Conservation (phyloP, 2,888 invertebrate genomes). For the Yponomeuta sedellus region DNA sequence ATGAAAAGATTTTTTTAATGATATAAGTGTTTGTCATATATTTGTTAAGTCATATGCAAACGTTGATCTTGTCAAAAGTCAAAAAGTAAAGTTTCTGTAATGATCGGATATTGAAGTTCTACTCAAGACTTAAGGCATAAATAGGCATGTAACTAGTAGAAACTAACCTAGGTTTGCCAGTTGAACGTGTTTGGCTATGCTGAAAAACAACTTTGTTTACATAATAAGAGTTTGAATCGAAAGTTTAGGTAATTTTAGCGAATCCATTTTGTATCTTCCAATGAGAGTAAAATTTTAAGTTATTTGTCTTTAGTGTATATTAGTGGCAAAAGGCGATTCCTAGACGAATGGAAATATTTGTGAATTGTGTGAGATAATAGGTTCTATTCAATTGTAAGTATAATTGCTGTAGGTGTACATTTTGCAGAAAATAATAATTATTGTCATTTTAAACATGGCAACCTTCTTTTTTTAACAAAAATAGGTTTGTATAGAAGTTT, state of each 20-base stretch:
- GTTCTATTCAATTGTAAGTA: constrained; percentile 49
- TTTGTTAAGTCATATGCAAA: constrained; percentile 59
- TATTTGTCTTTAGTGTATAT: constrained; percentile 40
- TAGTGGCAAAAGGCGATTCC: constrained; percentile 33
- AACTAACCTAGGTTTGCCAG: background rate
- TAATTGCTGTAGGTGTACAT: constrained; percentile 65
- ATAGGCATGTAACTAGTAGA: background rate
- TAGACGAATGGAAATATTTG: constrained; percentile 26
- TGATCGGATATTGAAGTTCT: background rate
- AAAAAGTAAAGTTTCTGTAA: background rate
- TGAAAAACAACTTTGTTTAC: background rate
- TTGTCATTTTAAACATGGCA: constrained; percentile 31
- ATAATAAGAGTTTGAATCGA: background rate
- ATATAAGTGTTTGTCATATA: constrained; percentile 64
- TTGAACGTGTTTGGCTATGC: background rate
- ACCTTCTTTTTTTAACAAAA: constrained; percentile 38
- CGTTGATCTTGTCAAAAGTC: constrained; percentile 20
- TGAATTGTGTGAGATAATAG: constrained; percentile 33
- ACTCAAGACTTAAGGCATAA: background rate
- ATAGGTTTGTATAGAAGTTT: constrained; percentile 55
- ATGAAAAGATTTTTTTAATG: constrained; percentile 44
- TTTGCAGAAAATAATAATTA: constrained; percentile 49
- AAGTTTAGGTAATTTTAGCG: background rate
- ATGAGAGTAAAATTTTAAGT: constrained; percentile 19
- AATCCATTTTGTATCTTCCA: constrained; percentile 15